Evolutionary conservation across 2,888 invertebrate species (phyloP).

Genomic region (Hirtodrosophila duncani): DNA sequence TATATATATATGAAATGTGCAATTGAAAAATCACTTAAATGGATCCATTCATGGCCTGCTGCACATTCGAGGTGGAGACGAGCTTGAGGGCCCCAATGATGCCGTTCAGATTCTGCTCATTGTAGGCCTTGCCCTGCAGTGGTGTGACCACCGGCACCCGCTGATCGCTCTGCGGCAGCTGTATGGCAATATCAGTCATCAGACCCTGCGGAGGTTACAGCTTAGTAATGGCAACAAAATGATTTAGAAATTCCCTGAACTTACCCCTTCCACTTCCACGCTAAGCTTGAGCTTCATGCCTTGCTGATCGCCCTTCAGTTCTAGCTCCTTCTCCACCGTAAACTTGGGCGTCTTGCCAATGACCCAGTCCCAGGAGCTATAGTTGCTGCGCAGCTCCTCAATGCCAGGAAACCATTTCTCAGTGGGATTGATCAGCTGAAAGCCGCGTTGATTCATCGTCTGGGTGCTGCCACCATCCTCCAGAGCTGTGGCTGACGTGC

Average conservation of each 20-base stretch:
- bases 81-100: slow-evolving; percentile 76
- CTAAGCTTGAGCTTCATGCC: slow-evolving; percentile 81
- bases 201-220: too few relatives aligned
- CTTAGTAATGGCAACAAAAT: too few relatives aligned
- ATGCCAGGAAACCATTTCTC: slow-evolving; percentile 93
- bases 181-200: slow-evolving; percentile 75
- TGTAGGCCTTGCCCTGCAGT: slow-evolving; percentile 74
- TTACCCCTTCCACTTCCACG: slow-evolving; percentile 79
- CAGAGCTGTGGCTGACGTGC: slow-evolving; percentile 84
- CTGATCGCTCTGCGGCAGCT: slow-evolving; percentile 75
- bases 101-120: slow-evolving; percentile 76
- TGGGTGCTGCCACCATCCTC: slow-evolving; percentile 86
- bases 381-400: slow-evolving; percentile 83
- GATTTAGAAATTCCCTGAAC: background rate
- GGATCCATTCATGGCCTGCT: slow-evolving; percentile 78
- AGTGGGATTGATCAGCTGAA: slow-evolving; percentile 90
- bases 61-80: slow-evolving; percentile 77
- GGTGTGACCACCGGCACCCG: slow-evolving; percentile 76
- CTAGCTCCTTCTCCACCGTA: slow-evolving; percentile 80
- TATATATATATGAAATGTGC: too few relatives aligned
- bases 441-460: slow-evolving; percentile 88
- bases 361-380: slow-evolving; percentile 92
- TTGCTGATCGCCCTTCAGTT: slow-evolving; percentile 79
- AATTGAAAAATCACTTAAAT: slow-evolving; percentile 37
- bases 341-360: slow-evolving; percentile 93